A percentile compares a stretch with the other conserved stretches of the same genome.
Conservation (phyloP, 1,140 invertebrate species). For the Hylyphantes graminicola region DNA sequence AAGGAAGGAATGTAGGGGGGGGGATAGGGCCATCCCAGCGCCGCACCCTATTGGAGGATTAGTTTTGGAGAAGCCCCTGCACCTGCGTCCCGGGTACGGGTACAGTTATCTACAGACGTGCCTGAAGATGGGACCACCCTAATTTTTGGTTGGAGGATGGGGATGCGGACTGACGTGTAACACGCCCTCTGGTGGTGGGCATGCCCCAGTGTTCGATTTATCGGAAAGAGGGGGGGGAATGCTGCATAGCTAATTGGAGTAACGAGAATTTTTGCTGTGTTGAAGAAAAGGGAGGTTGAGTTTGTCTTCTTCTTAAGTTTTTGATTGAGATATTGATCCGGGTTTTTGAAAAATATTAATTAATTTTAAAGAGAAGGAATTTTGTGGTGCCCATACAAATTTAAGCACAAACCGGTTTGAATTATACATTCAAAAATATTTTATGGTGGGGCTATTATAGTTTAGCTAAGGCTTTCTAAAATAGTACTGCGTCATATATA, state of each 20-base stretch:
- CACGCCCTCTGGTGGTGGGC: constrained; percentile 19
- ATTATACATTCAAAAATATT: no score
- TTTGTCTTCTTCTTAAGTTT: not conserved
- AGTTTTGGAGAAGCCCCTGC: constrained; percentile 49
- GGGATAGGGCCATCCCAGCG: not conserved
- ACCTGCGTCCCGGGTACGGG: constrained; percentile 53
- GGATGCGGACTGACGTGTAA: constrained; percentile 45
- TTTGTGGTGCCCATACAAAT: no score
- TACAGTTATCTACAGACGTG: constrained; percentile 34
- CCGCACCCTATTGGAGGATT: constrained; percentile 50
- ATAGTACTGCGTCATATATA: no score
- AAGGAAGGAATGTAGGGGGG: constrained; percentile 21
- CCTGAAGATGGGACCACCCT: constrained; percentile 21
- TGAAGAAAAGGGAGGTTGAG: not conserved
- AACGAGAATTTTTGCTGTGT: not conserved
- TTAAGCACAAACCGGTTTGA: no score
- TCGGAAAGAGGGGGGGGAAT: not conserved
- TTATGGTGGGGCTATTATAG: no score
- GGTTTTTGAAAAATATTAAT: not conserved
- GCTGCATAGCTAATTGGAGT: not conserved
- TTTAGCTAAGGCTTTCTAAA: no score
- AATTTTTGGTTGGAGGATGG: constrained; percentile 59
- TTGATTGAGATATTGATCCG: not conserved
- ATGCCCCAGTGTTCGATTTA: constrained; percentile 24
- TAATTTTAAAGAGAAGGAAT: not conserved